A percentile compares a stretch with the other conserved stretches of the same genome.
Conservation (phyloP, 30 jellyfish, hydroid and myxozoan genomes). For the Euphysa ruthae region DNA sequence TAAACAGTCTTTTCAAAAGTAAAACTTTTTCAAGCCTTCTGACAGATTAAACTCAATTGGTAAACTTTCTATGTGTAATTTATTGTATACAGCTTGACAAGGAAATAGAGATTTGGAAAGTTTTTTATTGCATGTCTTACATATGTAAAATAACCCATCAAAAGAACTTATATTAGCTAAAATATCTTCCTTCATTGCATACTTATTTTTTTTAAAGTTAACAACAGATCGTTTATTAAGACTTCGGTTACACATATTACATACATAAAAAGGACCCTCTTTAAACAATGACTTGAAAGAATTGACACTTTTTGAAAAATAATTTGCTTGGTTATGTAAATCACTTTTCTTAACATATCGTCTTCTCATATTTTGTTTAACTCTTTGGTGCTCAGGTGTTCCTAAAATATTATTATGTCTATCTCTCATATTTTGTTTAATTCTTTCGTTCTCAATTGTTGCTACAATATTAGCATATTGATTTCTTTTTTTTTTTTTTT, state of each 20-base stretch:
- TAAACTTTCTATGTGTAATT: not conserved
- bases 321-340: too few species aligned
- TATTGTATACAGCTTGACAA: conserved; percentile 4
- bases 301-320: not conserved
- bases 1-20: not conserved
- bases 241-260: conserved; percentile 1
- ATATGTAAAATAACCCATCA: conserved; percentile 10
- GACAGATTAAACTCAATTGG: not conserved
- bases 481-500: too few species aligned
- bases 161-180: not conserved
- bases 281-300: not conserved
- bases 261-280: not conserved
- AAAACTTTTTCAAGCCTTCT: not conserved
- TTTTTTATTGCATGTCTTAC: conserved; percentile 4
- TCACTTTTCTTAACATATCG: too few species aligned
- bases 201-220: not conserved
- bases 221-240: conserved; percentile 3
- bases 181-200: not conserved
- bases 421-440: too few species aligned
- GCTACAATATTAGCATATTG: too few species aligned
- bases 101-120: not conserved
- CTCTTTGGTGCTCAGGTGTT: too few species aligned
- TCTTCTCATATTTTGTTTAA: too few species aligned
- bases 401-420: too few species aligned
- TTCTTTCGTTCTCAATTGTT: too few species aligned